A percentile compares a stretch with the other conserved stretches of the same genome.
These are phyloP conservation scores for Danaus plexippus DNA, from an alignment of 1,140 invertebrate genomes.

Conservation along the genomic window DNA sequence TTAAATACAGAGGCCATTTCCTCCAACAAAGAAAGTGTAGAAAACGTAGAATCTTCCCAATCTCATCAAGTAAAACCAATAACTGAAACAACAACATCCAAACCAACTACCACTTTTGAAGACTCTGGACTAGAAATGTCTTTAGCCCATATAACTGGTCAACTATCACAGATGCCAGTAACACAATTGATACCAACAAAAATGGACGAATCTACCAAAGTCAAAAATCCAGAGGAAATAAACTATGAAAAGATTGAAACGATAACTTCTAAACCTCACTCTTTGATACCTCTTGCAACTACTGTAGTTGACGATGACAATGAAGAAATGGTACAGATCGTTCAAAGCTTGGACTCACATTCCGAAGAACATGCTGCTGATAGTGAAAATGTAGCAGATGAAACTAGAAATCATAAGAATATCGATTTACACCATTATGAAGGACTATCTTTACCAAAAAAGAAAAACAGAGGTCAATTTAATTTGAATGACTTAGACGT, in stretches of 20 bases:
- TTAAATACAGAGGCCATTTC: conserved; percentile 12
- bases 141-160: conserved; percentile 67
- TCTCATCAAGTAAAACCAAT: conserved; percentile 24
- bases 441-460: conserved; percentile 39
- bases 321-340: conserved; percentile 59
- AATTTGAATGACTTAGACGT: conserved; percentile 58
- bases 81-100: conserved; percentile 37
- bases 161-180: conserved; percentile 60
- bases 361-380: conserved; percentile 40
- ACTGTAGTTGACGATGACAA: conserved; percentile 34
- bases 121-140: conserved; percentile 65
- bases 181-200: conserved; percentile 50
- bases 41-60: conserved; percentile 13
- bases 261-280: conserved; percentile 51
- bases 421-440: conserved; percentile 30
- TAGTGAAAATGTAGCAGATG: conserved; percentile 32
- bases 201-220: conserved; percentile 33
- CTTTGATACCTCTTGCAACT: conserved; percentile 35
- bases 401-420: conserved; percentile 34
- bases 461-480: conserved; percentile 46
- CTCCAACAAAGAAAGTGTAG: conserved; percentile 13
- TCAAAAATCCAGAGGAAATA: conserved; percentile 24
- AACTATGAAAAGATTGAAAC: conserved; percentile 55
- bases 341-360: conserved; percentile 48
- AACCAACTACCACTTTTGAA: conserved; percentile 54